Percentiles rank a stretch among this genome's conserved stretches.
These are phyloP conservation scores for Pseudochirops cupreus DNA, from an alignment of 2,797 vertebrate species.

Conservation along the genomic window DNA sequence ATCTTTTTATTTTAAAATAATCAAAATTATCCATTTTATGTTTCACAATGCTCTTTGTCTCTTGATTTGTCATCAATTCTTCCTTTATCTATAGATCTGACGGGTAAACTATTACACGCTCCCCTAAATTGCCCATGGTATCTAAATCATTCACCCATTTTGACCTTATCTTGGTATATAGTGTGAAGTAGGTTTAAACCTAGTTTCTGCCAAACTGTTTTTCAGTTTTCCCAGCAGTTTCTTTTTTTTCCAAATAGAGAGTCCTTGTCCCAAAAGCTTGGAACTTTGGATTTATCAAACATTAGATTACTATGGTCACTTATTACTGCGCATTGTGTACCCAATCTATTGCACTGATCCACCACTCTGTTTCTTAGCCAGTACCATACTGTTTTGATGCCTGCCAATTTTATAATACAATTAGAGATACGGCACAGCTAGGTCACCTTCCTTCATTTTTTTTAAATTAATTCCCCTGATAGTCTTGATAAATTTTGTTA, in stretches of 20 bases:
- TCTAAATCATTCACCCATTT: not conserved
- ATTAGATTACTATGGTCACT: not conserved
- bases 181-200: not conserved
- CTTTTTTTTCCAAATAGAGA: not conserved
- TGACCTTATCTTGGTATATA: not conserved
- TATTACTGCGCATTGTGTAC: not conserved
- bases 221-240: not conserved
- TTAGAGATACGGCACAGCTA: not conserved
- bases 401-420: not conserved
- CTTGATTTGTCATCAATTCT: not conserved
- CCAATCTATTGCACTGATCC: not conserved
- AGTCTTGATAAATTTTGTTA: not conserved
- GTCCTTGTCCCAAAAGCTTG: not conserved
- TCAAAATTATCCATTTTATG: not conserved
- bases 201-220: not conserved
- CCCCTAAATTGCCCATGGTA: not conserved
- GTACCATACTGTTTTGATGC: not conserved
- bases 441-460: not conserved
- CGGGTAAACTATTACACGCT: not conserved
- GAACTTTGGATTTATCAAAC: not conserved
- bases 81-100: not conserved
- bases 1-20: not conserved
- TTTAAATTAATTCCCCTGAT: not conserved
- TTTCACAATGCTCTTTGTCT: not conserved
- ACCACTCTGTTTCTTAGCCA: not conserved